Evolutionary conservation across 2,888 invertebrate species (phyloP), one percentile per base, ranked within the genome.

Genomic region (Ormyrus nitidulus): DNA sequence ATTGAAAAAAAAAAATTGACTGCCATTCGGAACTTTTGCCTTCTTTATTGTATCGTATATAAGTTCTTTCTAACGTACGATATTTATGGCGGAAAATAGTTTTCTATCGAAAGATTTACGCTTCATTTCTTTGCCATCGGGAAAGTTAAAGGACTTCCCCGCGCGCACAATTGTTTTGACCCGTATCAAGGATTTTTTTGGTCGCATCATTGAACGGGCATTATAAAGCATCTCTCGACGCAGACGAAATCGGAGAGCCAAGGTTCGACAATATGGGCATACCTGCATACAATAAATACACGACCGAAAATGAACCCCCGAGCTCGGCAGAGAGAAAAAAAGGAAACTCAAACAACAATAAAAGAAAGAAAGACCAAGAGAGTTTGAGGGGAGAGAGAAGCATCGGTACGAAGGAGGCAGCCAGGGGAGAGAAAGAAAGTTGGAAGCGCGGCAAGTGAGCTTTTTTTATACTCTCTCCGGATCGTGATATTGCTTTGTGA

Each of bases 401-500:
- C 61, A 70, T 54, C 34, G 34, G 34, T 4, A 34, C 34, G 58
- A 72, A 72, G 62, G 77, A 68, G 65, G 54, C 9, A 11, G 59
- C 6, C 54, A 51, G 64, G 44, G 70, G 49, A 77, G 59, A 66
- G 75, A 78, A 72, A 81, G 78, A 72, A 77, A 74, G 70, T 49
- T 13, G 70, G 77, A 62, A 68, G 75, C 65, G 61, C 62, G 72
- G 64, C 81, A 81, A 81, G 81, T 69, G 76, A 53, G 72, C 34
- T 34, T 59, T 71, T 58, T 81, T 81, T 78, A 73, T 77, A 69
- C 70, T 19, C 62, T 68, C 48, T 13, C 64, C 7, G 72, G 75
- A 81, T 81, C 77, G 62, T 66, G 58, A 79, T 79, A 81, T 81
- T 76, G 76, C 81, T 73, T 81, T 79, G 76, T 62, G 79, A 81